Evolutionary conservation across 2,113 vertebrate genomes (phyloP).

Genomic region (Solea solea): DNA sequence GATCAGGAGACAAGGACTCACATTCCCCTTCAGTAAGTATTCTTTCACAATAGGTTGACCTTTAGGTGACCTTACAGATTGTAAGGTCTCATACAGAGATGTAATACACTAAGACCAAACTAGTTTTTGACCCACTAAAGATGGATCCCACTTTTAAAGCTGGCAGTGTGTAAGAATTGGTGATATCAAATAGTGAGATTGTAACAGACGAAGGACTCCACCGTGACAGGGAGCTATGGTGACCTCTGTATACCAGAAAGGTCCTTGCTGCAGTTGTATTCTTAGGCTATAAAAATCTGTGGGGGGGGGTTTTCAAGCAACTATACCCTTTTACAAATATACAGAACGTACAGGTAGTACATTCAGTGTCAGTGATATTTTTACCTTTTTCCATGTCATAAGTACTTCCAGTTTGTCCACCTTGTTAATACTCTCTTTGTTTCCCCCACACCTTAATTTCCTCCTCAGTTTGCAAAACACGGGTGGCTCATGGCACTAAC

Average conservation of each 20-base stretch:
- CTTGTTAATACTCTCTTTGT: not conserved
- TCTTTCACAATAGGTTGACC: not conserved
- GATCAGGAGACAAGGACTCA: conserved; percentile 91
- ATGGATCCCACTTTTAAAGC: not conserved
- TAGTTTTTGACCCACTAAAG: not conserved
- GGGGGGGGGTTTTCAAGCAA: too few relatives aligned
- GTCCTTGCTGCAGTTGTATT: too few relatives aligned
- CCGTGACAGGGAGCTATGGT: too few relatives aligned
- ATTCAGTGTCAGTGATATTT: not conserved
- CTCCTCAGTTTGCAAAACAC: conserved; percentile 95
- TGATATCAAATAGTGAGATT: not conserved
- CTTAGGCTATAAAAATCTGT: too few relatives aligned
- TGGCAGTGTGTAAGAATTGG: not conserved
- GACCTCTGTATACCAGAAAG: too few relatives aligned
- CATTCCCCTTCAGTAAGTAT: conserved; percentile 95
- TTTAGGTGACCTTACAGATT: not conserved
- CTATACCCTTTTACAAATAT: too few relatives aligned
- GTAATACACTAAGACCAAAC: not conserved
- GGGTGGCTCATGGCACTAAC: conserved; percentile 98
- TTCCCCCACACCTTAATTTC: conserved; percentile 51
- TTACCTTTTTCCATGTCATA: not conserved
- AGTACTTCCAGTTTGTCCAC: not conserved
- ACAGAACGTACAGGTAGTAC: too few relatives aligned
- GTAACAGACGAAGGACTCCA: too few relatives aligned
- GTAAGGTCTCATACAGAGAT: not conserved